Conservation (phyloP, 2,113 vertebrate genomes). For the Athene cunicularia region DNA sequence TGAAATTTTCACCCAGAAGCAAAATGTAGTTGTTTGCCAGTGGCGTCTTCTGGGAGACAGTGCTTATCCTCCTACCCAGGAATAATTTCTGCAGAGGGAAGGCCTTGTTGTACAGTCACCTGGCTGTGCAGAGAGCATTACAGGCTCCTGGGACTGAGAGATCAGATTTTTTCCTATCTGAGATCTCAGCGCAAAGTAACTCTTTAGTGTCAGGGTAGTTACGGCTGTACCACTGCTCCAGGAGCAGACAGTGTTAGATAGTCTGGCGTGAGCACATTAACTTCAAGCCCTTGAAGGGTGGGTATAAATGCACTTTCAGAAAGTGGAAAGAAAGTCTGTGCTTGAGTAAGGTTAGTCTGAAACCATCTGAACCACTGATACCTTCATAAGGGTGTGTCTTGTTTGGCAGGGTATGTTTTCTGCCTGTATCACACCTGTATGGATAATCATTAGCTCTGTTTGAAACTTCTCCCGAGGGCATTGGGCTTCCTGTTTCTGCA, state of each 20-base stretch:
- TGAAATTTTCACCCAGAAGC: background rate
- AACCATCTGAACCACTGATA: fast-evolving
- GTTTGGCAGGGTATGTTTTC: background rate
- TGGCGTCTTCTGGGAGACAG: background rate
- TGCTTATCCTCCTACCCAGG: background rate
- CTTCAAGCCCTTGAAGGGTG: background rate
- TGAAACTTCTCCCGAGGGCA: background rate
- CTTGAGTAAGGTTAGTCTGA: background rate
- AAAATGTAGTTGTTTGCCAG: background rate
- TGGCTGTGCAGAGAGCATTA: background rate
- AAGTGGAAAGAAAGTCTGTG: background rate
- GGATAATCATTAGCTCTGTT: slow-evolving; percentile 33
- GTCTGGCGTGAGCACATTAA: background rate
- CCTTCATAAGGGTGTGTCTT: background rate
- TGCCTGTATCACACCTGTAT: background rate
- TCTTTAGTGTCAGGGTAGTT: background rate
- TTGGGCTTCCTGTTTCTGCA: background rate
- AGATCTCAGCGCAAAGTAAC: background rate
- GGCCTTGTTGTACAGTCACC: background rate
- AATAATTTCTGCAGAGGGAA: background rate
- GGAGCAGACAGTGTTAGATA: background rate
- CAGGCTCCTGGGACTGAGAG: background rate
- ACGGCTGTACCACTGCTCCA: background rate
- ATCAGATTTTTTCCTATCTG: background rate
- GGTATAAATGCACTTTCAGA: background rate